A percentile compares a stretch with the other conserved stretches of the same genome.
These are phyloP conservation scores for Andrena hattorfiana DNA, from an alignment of 2,888 invertebrate species.

Conservation along the genomic window DNA sequence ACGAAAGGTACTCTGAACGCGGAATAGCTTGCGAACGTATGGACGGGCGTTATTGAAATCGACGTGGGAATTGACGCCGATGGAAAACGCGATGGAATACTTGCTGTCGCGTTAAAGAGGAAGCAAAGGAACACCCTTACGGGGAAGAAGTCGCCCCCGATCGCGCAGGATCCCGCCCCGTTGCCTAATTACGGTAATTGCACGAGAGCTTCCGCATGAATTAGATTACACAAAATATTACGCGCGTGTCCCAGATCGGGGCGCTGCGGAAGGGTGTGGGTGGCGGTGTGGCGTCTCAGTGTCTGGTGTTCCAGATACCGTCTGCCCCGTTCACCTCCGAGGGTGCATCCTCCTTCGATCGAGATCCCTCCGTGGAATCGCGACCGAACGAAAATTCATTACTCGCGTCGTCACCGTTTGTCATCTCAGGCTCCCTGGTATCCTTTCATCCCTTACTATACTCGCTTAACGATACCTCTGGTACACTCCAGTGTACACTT, in stretches of 20 bases:
- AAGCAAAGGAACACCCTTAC: conserved; percentile 1
- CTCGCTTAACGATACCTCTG: too few relatives aligned
- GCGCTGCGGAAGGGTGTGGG: conserved; percentile 16
- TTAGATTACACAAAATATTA: conserved; percentile 44
- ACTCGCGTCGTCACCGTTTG: background rate
- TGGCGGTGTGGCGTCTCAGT: conserved; percentile 46
- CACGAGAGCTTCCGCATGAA: conserved; percentile 19
- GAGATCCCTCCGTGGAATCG: conserved; percentile 9
- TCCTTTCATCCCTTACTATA: too few relatives aligned
- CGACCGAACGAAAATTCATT: background rate
- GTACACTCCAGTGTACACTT: too few relatives aligned
- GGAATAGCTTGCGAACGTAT: background rate
- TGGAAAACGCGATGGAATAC: background rate
- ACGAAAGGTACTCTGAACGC: too few relatives aligned
- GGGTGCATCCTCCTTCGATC: conserved; percentile 2
- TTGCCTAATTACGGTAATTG: conserved; percentile 38
- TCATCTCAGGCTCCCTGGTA: background rate
- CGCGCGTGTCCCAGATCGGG: conserved; percentile 45
- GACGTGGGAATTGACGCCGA: background rate
- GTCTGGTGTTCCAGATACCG: conserved; percentile 60
- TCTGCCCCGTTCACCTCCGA: conserved; percentile 24
- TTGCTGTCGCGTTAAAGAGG: conserved; percentile 12
- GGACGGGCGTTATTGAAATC: background rate
- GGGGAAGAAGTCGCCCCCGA: background rate
- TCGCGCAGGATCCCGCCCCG: background rate